These are phyloP conservation scores for Alosa alosa DNA, from an alignment of 2,113 vertebrate species.

Conservation along the genomic window DNA sequence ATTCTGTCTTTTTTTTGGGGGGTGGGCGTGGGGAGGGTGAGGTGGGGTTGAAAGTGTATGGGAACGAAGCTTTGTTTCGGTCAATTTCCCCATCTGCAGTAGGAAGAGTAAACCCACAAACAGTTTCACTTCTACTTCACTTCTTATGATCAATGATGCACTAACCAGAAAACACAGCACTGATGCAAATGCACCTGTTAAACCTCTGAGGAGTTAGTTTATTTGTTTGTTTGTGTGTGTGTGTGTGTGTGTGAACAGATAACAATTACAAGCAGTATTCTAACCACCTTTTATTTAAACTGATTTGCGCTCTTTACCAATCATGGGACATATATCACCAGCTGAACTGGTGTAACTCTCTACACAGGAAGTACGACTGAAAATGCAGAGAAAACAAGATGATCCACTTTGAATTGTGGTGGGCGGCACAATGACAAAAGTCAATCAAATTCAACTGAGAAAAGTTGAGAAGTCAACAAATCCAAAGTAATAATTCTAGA, in stretches of 20 bases:
- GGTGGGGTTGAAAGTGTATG: too few relatives aligned
- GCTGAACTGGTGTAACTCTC: background rate
- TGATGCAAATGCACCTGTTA: background rate
- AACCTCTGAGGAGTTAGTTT: background rate
- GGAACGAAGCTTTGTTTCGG: too few relatives aligned
- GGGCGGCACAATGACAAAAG: background rate
- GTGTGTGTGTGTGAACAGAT: background rate
- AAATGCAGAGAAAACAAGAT: background rate
- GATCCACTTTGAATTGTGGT: background rate
- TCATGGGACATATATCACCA: background rate
- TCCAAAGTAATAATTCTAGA: background rate
- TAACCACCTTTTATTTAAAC: background rate
- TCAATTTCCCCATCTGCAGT: too few relatives aligned
- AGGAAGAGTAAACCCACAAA: too few relatives aligned
- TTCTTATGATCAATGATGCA: background rate
- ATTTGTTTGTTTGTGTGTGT: too few relatives aligned
- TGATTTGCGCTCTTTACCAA: background rate
- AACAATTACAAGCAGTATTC: background rate
- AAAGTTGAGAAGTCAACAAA: background rate
- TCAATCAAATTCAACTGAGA: background rate
- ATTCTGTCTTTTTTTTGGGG: too few relatives aligned
- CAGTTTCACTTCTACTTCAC: background rate
- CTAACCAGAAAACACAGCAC: background rate
- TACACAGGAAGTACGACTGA: background rate
- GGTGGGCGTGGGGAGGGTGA: too few relatives aligned